Evolutionary conservation across 1,140 invertebrate species (phyloP), one percentile per base, ranked within the genome.

Genomic region (Calosoma granatense): DNA sequence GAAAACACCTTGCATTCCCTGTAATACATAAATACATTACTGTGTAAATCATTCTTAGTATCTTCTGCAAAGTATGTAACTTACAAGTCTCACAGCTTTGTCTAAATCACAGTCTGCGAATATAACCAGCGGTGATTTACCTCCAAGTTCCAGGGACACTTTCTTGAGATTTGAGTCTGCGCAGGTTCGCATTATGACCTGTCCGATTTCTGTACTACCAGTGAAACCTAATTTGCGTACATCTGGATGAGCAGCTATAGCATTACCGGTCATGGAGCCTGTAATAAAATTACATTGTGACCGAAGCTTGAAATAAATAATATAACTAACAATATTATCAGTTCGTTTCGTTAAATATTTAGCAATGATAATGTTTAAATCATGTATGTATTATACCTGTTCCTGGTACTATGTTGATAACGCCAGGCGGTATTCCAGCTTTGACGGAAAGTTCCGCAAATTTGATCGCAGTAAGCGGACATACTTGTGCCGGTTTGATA

Each of bases 191-290:
- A 96, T 94, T 30, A 96, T 92, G 0, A 82, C 79, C 69, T 91
- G 83, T 20, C 92, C 93, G 55, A 93, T 84, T 60, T 84, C 81
- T 0, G 94, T 97, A 26, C 92, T 95, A 2, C 94, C 94, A 2
- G 94, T 98, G 69, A 98, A 97, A 0, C 93, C 94, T 1, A 98
- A 72, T 70, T 97, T 97, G 17, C 92, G 78, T 0, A 97, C 80
- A 2, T 85, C 66, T 0, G 84, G 83, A 74, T 97, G 93, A 56
- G 87, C 81, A 0, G 90, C 88, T 14, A 98, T 75, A 0, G 92
- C 90, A 66, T 92, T 85, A 0, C 94, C 94, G 43, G 85, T 81
- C 0, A 83, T 78, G 0, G 82, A 76, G 2, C 87, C 79, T 77
- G 59, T 19, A 67, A 62, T 4, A 61, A 20, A 22, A 59, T 53